These are phyloP conservation scores for Sinocyclocheilus grahami DNA, from an alignment of 2,113 vertebrate genomes.

Conservation along the genomic window DNA sequence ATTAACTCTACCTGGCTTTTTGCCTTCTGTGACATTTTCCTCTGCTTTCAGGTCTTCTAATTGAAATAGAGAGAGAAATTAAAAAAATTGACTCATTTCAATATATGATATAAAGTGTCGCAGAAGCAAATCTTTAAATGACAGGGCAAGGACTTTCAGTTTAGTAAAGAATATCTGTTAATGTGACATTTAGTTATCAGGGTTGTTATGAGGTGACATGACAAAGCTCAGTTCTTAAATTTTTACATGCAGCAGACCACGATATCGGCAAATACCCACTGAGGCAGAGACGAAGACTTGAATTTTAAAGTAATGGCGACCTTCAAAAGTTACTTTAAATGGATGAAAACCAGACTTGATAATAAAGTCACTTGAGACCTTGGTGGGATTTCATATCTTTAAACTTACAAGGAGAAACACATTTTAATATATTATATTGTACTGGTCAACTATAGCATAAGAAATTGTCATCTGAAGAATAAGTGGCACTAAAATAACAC, in stretches of 20 bases:
- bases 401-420: background rate
- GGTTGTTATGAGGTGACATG: background rate
- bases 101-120: background rate
- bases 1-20: conserved; percentile 67
- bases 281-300: background rate
- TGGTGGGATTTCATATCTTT: background rate
- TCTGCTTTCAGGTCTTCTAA: conserved; percentile 64
- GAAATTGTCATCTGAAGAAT: background rate
- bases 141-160: background rate
- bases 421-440: background rate
- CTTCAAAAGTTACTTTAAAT: conserved; percentile 33
- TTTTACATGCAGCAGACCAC: conserved; percentile 3
- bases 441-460: background rate
- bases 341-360: background rate
- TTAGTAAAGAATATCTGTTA: background rate
- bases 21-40: conserved; percentile 65
- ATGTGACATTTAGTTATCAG: background rate
- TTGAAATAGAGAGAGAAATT: background rate
- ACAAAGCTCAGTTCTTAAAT: background rate
- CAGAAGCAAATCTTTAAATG: background rate
- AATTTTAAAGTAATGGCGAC: conserved; percentile 45
- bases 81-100: too few relatives aligned
- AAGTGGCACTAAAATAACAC: background rate
- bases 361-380: conserved; percentile 24
- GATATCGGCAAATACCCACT: background rate